phyloP scores from a whole-genome alignment of 2,888 invertebrate genomes.

The Diaphora mendica region DNA sequence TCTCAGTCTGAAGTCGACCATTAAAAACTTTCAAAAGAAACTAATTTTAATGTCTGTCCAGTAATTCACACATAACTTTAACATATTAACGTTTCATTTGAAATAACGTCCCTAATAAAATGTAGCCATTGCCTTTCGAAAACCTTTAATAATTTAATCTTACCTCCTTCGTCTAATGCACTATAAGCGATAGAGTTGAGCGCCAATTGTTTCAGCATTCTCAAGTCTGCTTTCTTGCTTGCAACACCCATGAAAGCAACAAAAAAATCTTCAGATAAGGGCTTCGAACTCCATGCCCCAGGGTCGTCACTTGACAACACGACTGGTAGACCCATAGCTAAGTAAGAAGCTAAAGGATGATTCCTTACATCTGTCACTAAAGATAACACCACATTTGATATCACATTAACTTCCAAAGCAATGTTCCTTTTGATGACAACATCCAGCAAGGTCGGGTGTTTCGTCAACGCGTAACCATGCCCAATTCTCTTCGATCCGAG shows the following conservation, averaged over 20 bases:
- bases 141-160: constrained; percentile 55
- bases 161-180: constrained; percentile 69
- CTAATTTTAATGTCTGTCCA: not conserved
- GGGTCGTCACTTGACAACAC: constrained; percentile 93
- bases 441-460: constrained; percentile 89
- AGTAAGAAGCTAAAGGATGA: constrained; percentile 89
- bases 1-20: not conserved
- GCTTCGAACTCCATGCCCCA: constrained; percentile 91
- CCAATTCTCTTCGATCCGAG: constrained; percentile 92
- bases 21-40: not conserved
- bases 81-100: constrained; percentile 17
- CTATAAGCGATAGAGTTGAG: constrained; percentile 91
- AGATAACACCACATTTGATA: constrained; percentile 92
- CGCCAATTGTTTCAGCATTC: constrained; percentile 91
- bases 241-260: constrained; percentile 91
- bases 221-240: constrained; percentile 89
- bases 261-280: constrained; percentile 92
- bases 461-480: constrained; percentile 91
- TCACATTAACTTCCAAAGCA: constrained; percentile 92
- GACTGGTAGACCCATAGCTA: constrained; percentile 90
- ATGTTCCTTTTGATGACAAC: constrained; percentile 86
- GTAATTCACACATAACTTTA: constrained; percentile 9
- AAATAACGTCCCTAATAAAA: constrained; percentile 66
- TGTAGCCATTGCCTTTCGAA: constrained; percentile 68
- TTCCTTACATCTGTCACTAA: constrained; percentile 91